Base-by-base conservation (phyloP, 1,140 invertebrate genomes). In the Oryctes rhinoceros region DNA sequence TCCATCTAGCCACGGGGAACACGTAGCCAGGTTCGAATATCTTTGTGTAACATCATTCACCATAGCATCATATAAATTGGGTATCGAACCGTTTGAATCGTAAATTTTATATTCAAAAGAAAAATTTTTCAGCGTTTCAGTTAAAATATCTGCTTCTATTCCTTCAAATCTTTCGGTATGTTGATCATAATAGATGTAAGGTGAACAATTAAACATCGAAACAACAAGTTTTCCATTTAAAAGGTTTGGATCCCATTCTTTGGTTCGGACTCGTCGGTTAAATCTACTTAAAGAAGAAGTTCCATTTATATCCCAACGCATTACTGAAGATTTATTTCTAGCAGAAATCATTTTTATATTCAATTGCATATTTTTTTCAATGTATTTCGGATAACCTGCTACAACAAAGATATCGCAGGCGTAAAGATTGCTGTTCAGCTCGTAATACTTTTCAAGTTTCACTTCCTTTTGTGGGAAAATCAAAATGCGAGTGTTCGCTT, bases 271-370 rank as follows among this genome's bases (percentile, higher is more conserved):
- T 71, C 4, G 20, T 15, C 20, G 11, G 11, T 5, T 35, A 37
- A 1, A 0, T 71, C 6, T 13, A 15, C 6, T 15, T 3, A 71
- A 71, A 71, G 65, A 71, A 35, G 7, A 71, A 71, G 30, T 15
- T 24, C 9, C 20, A 15, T 3, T 71, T 15, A 15, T 35, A 71
- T 71, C 37, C 65, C 65, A 71, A 15, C 0, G 9, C 35, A 35
- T 71, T 71, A 71, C 37, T 37, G 24, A 4, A 30, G 65, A 11
- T 71, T 71, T 24, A 71, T 71, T 71, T 71, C 65, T 71, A 35
- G 35, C 24, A 13, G 65, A 71, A 13, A 71, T 35, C 65, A 71
- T 6, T 30, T 9, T 9, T 24, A 35, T 5, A 71, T 35, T 37
- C 3, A 71, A 30, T 35, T 6, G 24, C 13, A 24, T 37, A 2